Evolutionary conservation across 2,113 vertebrate genomes (phyloP), one percentile per base, ranked within the genome.

Genomic region (Emydura subglobosa): DNA sequence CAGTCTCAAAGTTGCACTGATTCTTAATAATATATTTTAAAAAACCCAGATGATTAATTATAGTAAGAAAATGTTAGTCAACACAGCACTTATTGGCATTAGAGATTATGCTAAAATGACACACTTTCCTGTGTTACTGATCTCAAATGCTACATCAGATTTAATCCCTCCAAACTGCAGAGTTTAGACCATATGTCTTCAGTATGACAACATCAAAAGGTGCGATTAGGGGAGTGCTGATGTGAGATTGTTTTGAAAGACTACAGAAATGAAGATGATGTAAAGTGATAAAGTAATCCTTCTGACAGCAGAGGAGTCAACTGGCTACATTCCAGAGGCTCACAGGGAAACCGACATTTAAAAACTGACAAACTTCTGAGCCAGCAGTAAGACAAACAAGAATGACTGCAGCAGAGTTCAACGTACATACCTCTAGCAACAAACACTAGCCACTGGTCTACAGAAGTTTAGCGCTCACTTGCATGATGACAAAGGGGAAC

Each of bases 21-120:
- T 91, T 95, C 78, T 83, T 85, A 96, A 89, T 29, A 87, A 57
- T 91, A 79, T 25, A 57, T 22, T 87, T 92, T 1, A 42, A 82
- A 91, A 92, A 11, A 86, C n/a, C 27, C 83, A 47, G 72, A 31
- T 79, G 50, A 91, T 49, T n/a, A 29, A 47, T 78, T 89, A 83
- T 83, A 54, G 65, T 86, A 94, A 87, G 88, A 89, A 89, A 89
- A 91, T 8, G 3, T 81, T 95, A 92, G 51, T 88, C 87, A 93
- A 72, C 59, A 85, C 34, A 78, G 53, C 34, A 91, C 78, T 16
- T n/a, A 44, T 34, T 83, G 82, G n/a, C 74, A 50, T 91, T 17
- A 89, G 80, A 95, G 72, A 79, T 19, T 22, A 92, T 50, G 57
- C 57, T 55, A 79, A 86, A 17, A 80, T n/a, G 13, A 68, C 83